A percentile compares a stretch with the other conserved stretches of the same genome.
Evolutionary conservation across 2,797 vertebrate species (phyloP).

Genomic region (Pseudomugil gertrudae): DNA sequence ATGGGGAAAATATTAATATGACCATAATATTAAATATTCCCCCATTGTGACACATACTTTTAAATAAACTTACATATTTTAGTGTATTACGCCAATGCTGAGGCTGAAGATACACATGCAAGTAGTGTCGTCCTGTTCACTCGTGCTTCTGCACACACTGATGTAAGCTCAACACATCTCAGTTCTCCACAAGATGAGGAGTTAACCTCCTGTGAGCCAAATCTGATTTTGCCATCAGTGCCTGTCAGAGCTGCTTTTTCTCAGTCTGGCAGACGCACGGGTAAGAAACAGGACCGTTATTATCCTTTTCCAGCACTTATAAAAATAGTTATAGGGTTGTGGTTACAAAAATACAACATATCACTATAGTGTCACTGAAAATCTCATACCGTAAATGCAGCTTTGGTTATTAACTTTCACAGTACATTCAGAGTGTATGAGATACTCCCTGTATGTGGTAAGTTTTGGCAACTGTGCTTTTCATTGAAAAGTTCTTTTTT

Average conservation of each 20-base stretch:
- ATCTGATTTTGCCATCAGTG: slow-evolving; percentile 73
- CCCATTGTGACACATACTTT: background rate
- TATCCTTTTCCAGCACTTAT: slow-evolving; percentile 65
- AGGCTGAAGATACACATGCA: slow-evolving; percentile 17
- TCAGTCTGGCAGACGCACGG: slow-evolving; percentile 45
- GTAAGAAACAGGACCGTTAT: slow-evolving; percentile 51
- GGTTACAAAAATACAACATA: slow-evolving; percentile 66
- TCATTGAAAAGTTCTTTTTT: slow-evolving; percentile 17
- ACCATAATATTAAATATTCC: too few relatives aligned
- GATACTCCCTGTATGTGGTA: slow-evolving; percentile 45
- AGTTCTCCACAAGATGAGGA: slow-evolving; percentile 55
- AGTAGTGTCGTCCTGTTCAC: slow-evolving; percentile 20
- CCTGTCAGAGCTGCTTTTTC: slow-evolving; percentile 48
- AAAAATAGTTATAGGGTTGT: slow-evolving; percentile 66
- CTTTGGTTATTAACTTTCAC: slow-evolving; percentile 60
- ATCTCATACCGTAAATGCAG: slow-evolving; percentile 41
- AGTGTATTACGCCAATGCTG: slow-evolving; percentile 47
- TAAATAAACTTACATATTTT: slow-evolving; percentile 16
- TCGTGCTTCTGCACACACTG: slow-evolving; percentile 27
- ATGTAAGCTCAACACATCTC: slow-evolving; percentile 47
- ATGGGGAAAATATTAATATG: slow-evolving; percentile 18
- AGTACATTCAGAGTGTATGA: slow-evolving; percentile 44
- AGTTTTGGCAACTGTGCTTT: slow-evolving; percentile 49
- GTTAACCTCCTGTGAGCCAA: slow-evolving; percentile 54
- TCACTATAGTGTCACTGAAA: slow-evolving; percentile 61